Evolutionary conservation across 2,797 vertebrate genomes (phyloP).

Genomic region (Malacoctenus gilli): DNA sequence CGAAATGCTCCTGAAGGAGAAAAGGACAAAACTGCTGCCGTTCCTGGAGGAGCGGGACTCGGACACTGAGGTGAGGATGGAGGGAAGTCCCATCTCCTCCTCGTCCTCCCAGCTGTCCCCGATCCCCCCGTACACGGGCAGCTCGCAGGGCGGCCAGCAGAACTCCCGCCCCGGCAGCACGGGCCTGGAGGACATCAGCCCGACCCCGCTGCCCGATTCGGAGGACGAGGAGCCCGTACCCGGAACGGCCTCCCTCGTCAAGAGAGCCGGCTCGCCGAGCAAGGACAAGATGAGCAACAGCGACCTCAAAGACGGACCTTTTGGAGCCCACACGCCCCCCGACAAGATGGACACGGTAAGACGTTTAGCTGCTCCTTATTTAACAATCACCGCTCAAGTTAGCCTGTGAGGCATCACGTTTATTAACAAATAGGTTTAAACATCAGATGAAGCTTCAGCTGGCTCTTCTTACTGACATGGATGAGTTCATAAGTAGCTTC

Average conservation of each 20-base stretch:
- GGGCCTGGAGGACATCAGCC: conserved; percentile 96
- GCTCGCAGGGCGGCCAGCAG: conserved; percentile 82
- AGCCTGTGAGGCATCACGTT: too few species aligned
- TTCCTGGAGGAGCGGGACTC: conserved; percentile 94
- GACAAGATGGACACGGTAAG: conserved; percentile 94
- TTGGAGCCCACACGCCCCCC: conserved; percentile 82
- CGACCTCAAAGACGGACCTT: conserved; percentile 82
- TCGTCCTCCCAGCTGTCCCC: conserved; percentile 97
- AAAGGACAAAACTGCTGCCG: conserved; percentile 92
- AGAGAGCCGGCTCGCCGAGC: conserved; percentile 76
- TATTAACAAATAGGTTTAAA: too few species aligned
- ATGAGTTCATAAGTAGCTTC: conserved; percentile 1
- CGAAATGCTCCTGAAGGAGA: conserved; percentile 98
- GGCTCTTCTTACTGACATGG: background rate
- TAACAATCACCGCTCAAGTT: too few species aligned
- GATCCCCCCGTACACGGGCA: conserved; percentile 83
- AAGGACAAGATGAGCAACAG: conserved; percentile 77
- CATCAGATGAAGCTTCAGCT: conserved; percentile 5
- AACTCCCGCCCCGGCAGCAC: conserved; percentile 92
- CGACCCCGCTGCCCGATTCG: conserved; percentile 94
- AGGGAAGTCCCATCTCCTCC: conserved; percentile 97
- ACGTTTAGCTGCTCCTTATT: too few species aligned
- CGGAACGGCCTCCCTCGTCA: conserved; percentile 78
- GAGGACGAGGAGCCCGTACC: conserved; percentile 88
- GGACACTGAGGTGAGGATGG: conserved; percentile 92